These are phyloP conservation scores for Collichthys lucidus DNA, from an alignment of 2,113 vertebrate genomes.

Conservation along the genomic window DNA sequence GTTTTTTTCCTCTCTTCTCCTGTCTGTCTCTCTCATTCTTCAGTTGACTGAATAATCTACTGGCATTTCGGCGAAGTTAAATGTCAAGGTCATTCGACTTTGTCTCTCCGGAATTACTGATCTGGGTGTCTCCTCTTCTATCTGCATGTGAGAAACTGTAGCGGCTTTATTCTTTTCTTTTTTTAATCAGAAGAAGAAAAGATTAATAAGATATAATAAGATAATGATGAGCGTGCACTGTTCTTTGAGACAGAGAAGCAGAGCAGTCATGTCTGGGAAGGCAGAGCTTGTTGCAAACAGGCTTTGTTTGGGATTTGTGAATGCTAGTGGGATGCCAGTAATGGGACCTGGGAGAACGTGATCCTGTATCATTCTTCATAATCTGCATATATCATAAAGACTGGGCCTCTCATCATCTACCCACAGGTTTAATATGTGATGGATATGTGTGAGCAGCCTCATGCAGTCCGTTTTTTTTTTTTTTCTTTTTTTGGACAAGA, in stretches of 20 bases:
- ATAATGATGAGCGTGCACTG: conserved; percentile 44
- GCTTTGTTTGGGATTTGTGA: conserved; percentile 75
- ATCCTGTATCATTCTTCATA: conserved; percentile 63
- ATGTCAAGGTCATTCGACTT: conserved; percentile 83
- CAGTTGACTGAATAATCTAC: conserved; percentile 75
- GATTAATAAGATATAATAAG: conserved; percentile 70
- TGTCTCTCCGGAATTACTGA: conserved; percentile 68
- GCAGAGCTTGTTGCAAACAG: conserved; percentile 16
- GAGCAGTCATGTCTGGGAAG: conserved; percentile 39
- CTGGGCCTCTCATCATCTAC: conserved; percentile 50
- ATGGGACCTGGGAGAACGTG: conserved; percentile 55
- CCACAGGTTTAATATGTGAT: conserved; percentile 60
- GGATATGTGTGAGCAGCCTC: conserved; percentile 50
- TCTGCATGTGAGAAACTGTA: conserved; percentile 4
- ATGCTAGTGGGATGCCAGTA: conserved; percentile 68
- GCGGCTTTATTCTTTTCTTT: neutral
- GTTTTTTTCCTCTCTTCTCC: conserved; percentile 30
- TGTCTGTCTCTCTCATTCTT: conserved; percentile 62
- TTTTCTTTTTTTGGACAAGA: conserved; percentile 10
- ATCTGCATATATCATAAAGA: conserved; percentile 66
- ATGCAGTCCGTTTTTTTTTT: conserved; percentile 14
- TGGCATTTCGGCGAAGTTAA: conserved; percentile 78
- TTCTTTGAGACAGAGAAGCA: conserved; percentile 55
- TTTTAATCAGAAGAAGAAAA: conserved; percentile 56
- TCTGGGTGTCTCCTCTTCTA: conserved; percentile 53